Evolutionary conservation across 2,113 vertebrate genomes (phyloP).

Genomic region (Nestor notabilis): DNA sequence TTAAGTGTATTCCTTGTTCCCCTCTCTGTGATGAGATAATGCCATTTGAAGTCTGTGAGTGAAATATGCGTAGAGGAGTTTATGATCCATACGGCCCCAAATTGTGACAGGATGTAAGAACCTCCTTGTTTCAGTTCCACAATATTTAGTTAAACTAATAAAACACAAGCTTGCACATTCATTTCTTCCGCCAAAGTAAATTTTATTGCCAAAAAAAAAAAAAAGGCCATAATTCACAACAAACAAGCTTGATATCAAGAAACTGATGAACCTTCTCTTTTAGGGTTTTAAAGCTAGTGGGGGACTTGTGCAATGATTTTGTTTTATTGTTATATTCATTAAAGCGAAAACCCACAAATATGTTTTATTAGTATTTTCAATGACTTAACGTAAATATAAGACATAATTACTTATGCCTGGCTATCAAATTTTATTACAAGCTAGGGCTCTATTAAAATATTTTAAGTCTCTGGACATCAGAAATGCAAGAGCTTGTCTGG

Average conservation of each 20-base stretch:
- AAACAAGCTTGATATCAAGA: slow-evolving; percentile 57
- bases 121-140: slow-evolving; percentile 70
- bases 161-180: slow-evolving; percentile 66
- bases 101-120: slow-evolving; percentile 69
- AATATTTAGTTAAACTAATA: slow-evolving; percentile 69
- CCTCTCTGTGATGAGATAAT: slow-evolving; percentile 59
- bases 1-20: slow-evolving; percentile 52
- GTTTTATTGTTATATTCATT: slow-evolving; percentile 38
- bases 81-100: slow-evolving; percentile 69
- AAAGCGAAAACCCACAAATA: slow-evolving; percentile 43
- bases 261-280: slow-evolving; percentile 38
- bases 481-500: not conserved
- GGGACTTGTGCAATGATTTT: slow-evolving; percentile 3
- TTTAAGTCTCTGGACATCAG: not conserved
- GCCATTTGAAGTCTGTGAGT: slow-evolving; percentile 46
- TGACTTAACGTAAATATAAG: slow-evolving; percentile 39
- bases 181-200: slow-evolving; percentile 70
- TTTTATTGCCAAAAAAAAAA: slow-evolving; percentile 59
- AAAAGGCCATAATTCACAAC: slow-evolving; percentile 69
- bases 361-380: slow-evolving; percentile 54
- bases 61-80: slow-evolving; percentile 66
- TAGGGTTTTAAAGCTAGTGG: slow-evolving; percentile 6
- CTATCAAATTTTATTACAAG: slow-evolving; percentile 47
- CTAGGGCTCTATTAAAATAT: not conserved
- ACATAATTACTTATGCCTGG: slow-evolving; percentile 34